phyloP scores from a whole-genome alignment of 2,888 invertebrate species.

The Ophion obscuratus region DNA sequence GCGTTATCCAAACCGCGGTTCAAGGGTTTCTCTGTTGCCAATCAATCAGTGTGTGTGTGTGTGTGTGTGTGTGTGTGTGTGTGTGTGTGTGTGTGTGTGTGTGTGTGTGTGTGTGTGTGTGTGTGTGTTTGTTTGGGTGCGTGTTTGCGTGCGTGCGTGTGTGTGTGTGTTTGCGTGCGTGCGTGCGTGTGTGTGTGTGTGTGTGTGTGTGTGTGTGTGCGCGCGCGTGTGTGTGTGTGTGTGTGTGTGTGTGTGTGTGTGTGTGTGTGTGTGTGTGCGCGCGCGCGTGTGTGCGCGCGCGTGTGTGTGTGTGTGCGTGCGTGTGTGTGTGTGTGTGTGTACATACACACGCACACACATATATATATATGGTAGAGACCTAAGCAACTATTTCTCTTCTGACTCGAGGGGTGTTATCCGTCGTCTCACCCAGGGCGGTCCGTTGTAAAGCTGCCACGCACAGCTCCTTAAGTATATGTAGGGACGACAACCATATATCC shows the following conservation, averaged over 20 bases:
- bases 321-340: not conserved
- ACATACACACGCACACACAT: too few species aligned
- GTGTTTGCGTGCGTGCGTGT: not conserved
- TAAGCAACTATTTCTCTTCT: conserved; percentile 45
- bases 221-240: not conserved
- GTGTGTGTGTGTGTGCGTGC: too few species aligned
- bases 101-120: not conserved
- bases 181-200: not conserved
- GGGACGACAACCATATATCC: conserved; percentile 23
- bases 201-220: not conserved
- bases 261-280: not conserved
- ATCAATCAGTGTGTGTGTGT: not conserved
- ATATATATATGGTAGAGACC: conserved; percentile 10
- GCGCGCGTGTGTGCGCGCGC: too few species aligned
- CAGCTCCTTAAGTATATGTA: conserved; percentile 11
- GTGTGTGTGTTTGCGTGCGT: not conserved
- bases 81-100: not conserved
- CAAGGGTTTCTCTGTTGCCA: conserved; percentile 15
- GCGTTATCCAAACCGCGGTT: not conserved
- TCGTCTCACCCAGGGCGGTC: conserved; percentile 20
- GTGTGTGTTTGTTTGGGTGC: too few species aligned
- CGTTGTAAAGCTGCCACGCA: conserved; percentile 14
- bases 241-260: too few species aligned
- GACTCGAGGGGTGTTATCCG: conserved; percentile 35
- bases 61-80: not conserved